These are phyloP conservation scores for Falco naumanni DNA, from an alignment of 2,797 vertebrate genomes.

Conservation along the genomic window DNA sequence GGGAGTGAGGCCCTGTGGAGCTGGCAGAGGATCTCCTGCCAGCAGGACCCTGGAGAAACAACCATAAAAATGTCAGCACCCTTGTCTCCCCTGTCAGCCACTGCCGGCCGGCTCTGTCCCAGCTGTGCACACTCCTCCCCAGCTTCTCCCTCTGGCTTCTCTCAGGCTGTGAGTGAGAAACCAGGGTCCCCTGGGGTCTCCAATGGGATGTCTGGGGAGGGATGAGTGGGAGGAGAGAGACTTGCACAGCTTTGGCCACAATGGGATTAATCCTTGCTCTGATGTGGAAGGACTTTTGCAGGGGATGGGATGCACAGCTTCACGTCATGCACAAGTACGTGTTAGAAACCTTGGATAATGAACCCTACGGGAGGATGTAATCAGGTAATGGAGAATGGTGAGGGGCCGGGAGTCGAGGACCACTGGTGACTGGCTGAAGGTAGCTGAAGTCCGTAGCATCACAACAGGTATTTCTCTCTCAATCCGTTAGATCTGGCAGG, in stretches of 20 bases:
- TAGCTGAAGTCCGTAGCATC: not conserved
- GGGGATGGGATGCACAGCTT: not conserved
- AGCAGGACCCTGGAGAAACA: not conserved
- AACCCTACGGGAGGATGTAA: not conserved
- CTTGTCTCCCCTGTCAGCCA: not conserved
- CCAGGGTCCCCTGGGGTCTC: fast-evolving
- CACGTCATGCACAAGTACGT: fast-evolving
- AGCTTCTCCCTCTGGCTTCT: not conserved
- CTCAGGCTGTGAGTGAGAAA: not conserved
- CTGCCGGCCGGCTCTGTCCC: fast-evolving
- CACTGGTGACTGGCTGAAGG: fast-evolving
- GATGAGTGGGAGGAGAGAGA: not conserved
- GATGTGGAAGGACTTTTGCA: not conserved
- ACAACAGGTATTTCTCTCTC: not conserved
- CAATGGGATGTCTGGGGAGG: not conserved
- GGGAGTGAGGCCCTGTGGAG: not conserved
- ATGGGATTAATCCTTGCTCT: not conserved
- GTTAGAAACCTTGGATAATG: not conserved
- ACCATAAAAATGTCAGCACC: not conserved
- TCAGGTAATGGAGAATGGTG: not conserved
- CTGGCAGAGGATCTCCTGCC: not conserved
- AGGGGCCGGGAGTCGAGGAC: not conserved
- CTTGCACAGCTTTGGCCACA: not conserved
- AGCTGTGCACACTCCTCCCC: fast-evolving
- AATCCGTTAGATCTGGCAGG: not conserved